These are phyloP conservation scores for Hyla sarda DNA, from an alignment of 2,113 vertebrate genomes.

Conservation along the genomic window DNA sequence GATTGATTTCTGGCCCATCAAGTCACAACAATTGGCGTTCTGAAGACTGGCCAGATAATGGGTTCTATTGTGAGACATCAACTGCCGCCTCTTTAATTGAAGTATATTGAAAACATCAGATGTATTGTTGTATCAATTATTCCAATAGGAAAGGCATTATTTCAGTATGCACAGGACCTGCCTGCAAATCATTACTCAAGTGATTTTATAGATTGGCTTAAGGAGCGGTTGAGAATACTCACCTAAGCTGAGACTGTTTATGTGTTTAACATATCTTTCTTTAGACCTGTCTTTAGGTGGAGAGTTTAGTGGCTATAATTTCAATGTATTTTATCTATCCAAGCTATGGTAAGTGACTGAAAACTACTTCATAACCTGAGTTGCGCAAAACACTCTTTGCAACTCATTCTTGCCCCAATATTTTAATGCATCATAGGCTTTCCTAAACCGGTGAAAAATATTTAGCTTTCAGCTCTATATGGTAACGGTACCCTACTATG, in stretches of 20 bases:
- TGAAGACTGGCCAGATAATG: slow-evolving; percentile 19
- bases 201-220: slow-evolving; percentile 31
- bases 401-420: too few species aligned
- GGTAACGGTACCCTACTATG: too few species aligned
- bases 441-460: neutral
- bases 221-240: neutral
- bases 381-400: too few species aligned
- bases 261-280: too few species aligned
- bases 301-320: neutral
- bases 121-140: slow-evolving; percentile 55
- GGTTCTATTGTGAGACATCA: slow-evolving; percentile 33
- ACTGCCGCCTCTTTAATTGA: slow-evolving; percentile 39
- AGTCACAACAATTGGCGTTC: neutral
- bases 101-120: slow-evolving; percentile 46
- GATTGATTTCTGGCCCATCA: neutral
- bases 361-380: neutral
- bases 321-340: neutral
- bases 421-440: neutral
- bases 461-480: neutral
- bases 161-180: neutral
- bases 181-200: slow-evolving; percentile 29
- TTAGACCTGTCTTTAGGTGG: neutral
- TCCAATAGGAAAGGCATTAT: slow-evolving; percentile 44
- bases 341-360: neutral
- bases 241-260: neutral